Conservation (phyloP, 2,113 vertebrate species). For the Corythaixoides concolor region DNA sequence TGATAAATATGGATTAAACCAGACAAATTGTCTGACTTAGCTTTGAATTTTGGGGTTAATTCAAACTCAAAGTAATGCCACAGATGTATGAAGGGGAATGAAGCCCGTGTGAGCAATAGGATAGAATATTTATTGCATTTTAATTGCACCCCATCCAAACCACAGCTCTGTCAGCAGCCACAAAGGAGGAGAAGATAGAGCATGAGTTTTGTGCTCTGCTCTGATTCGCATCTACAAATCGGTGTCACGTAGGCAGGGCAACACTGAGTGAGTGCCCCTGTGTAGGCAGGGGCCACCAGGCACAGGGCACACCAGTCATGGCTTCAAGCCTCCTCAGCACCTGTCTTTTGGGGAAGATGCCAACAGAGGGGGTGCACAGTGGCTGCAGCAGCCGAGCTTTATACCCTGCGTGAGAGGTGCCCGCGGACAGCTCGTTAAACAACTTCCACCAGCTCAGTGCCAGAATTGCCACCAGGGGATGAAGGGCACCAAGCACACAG, state of each 20-base stretch:
- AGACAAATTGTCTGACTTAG: not conserved
- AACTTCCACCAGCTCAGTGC: not conserved
- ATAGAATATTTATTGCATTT: not conserved
- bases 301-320: not conserved
- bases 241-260: not conserved
- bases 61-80: not conserved
- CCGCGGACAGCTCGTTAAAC: not conserved
- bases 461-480: not conserved
- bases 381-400: not conserved
- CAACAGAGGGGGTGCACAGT: not conserved
- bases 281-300: not conserved
- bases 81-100: not conserved
- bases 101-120: not conserved
- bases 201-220: not conserved
- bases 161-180: not conserved
- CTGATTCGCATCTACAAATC: not conserved
- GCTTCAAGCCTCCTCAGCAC: not conserved
- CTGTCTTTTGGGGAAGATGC: not conserved
- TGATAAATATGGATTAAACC: constrained; percentile 16
- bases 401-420: not conserved
- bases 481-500: not conserved
- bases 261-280: fast-evolving
- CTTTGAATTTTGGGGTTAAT: not conserved
- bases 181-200: not conserved
- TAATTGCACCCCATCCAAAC: not conserved